These are phyloP conservation scores for Hirtodrosophila confusa DNA, from an alignment of 2,888 invertebrate genomes.

Conservation along the genomic window DNA sequence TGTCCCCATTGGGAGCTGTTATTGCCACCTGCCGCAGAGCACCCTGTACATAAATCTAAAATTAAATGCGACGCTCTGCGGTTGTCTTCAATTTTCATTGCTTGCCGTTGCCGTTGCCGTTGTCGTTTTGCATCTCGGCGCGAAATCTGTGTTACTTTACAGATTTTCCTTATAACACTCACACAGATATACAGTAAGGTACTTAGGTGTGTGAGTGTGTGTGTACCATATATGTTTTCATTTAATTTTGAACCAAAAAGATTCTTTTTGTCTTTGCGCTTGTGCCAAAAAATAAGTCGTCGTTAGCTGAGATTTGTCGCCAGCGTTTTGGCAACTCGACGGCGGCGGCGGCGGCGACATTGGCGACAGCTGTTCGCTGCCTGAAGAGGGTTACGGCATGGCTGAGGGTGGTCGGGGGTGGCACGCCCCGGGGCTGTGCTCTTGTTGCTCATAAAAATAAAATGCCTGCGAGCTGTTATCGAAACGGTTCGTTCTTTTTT, in stretches of 20 bases:
- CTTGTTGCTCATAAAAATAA: conserved; percentile 64
- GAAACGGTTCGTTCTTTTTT: conserved; percentile 41
- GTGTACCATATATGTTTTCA: conserved; percentile 64
- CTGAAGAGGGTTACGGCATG: background rate
- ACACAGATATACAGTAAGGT: conserved; percentile 44
- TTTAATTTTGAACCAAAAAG: conserved; percentile 73
- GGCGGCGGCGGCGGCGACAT: conserved; percentile 29
- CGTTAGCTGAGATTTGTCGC: conserved; percentile 45
- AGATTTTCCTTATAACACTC: conserved; percentile 59
- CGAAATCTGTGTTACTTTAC: conserved; percentile 61
- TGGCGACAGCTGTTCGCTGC: conserved; percentile 65
- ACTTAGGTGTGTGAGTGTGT: conserved; percentile 40
- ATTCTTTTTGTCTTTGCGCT: conserved; percentile 48
- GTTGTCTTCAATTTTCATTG: conserved; percentile 64
- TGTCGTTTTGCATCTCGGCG: conserved; percentile 41
- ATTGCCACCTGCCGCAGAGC: conserved; percentile 8
- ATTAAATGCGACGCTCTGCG: conserved; percentile 65
- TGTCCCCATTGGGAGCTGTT: background rate
- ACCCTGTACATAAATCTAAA: conserved; percentile 75
- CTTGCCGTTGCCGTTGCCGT: conserved; percentile 5
- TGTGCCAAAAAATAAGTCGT: conserved; percentile 60
- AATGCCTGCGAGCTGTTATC: conserved; percentile 64
- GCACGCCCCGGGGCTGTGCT: conserved; percentile 34
- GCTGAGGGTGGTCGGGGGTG: background rate
- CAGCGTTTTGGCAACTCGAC: conserved; percentile 7